phyloP scores from a whole-genome alignment of 2,113 vertebrate genomes.

The Speoplatyrhinus poulsoni region DNA sequence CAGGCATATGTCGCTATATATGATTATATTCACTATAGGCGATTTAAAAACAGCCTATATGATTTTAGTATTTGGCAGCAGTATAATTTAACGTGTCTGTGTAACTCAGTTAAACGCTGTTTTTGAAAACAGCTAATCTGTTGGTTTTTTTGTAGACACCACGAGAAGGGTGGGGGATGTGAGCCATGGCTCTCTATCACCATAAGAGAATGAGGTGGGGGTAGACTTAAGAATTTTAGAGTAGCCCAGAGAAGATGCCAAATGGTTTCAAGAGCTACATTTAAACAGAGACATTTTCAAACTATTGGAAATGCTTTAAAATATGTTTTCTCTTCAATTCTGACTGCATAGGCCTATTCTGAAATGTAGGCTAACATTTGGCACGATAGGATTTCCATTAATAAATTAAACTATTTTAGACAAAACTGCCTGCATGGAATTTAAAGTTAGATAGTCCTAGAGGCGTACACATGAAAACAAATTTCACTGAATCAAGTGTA shows the following conservation, averaged over 20 bases:
- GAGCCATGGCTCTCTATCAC: slow-evolving; percentile 58
- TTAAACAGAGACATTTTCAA: background rate
- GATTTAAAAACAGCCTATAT: background rate
- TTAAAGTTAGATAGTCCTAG: too few species aligned
- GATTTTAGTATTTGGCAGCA: too few species aligned
- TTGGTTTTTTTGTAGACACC: background rate
- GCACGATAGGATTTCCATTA: background rate
- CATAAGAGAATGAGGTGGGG: slow-evolving; percentile 26
- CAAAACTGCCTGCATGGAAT: too few species aligned
- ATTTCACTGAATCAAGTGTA: too few species aligned
- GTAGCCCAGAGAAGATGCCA: slow-evolving; percentile 35
- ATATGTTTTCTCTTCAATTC: background rate
- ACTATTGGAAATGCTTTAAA: background rate
- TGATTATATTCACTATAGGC: background rate
- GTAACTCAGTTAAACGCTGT: background rate
- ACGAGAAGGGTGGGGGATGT: slow-evolving; percentile 53
- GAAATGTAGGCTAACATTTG: too few species aligned
- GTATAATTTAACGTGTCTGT: background rate
- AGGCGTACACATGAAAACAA: too few species aligned
- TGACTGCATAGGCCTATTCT: background rate
- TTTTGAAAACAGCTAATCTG: background rate
- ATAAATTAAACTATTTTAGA: background rate
- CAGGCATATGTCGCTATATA: too few species aligned
- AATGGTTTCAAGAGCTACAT: slow-evolving; percentile 40
- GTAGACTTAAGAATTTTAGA: slow-evolving; percentile 30